Base-by-base conservation (phyloP, 2,797 vertebrate genomes). In the Adrianichthys oophorus region DNA sequence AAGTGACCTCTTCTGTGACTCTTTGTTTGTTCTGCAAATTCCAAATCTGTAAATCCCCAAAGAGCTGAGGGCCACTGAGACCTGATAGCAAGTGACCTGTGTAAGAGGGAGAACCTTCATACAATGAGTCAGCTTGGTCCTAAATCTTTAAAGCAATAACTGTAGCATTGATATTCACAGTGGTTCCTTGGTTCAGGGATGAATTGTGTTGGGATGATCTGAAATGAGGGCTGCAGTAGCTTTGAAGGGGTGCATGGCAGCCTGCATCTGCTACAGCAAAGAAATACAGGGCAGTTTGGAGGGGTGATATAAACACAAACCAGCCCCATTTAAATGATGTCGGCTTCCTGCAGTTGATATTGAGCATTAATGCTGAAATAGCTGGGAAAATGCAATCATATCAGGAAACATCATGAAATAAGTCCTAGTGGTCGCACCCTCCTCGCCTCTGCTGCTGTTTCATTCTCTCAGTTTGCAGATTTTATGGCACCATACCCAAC, bases 11-110 rank as follows among this genome's bases (percentile, higher is more conserved):
- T 55, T 62, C 50, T 21, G 47, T 45, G 29, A 43, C 65, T 78
- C 56, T 41, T 7, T 80, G 80, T 85, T 87, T 87, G 82, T 74
- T 80, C 72, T 74, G 72, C 65, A 80, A 76, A 82, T 82, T 70
- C 78, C 55, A 70, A 54, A 82, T 85, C 79, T 81, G 85, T 87
- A 85, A 79, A 70, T 66, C 43, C 59, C 64, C 72, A 84, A 87
- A 78, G 81, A 80, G 80, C 79, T 60, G 60, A 81, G 70, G 62
- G 52, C 65, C 59, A 52, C 52, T 49, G 66, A 56, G 65, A 48
- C 63, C 67, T 58, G 48, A 70, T 51, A 49, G 68, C 60, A 40
- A 78, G 78, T 83, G 79, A 78, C 78, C 75, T 62, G 46, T 43
- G 21, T 71, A 70, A 55, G 41, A 43, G 49, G 48, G 56, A 21